Evolutionary conservation across 2,888 invertebrate species (phyloP).

Genomic region (Meteorus cinctellus): DNA sequence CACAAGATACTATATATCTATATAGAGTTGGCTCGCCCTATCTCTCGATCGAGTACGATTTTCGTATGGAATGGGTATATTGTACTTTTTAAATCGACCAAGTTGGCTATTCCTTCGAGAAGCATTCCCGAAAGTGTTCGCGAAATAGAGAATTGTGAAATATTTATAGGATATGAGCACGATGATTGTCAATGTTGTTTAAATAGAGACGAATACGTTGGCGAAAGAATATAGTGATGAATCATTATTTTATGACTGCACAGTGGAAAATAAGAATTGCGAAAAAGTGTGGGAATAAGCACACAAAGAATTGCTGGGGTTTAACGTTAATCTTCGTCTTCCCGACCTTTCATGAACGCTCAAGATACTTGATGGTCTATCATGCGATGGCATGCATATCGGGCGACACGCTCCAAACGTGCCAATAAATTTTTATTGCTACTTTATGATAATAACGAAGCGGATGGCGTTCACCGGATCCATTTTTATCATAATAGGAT

Average conservation of each 20-base stretch:
- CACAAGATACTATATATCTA: constrained; percentile 3
- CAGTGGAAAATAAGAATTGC: neutral
- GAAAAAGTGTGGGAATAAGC: neutral
- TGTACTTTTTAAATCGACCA: constrained; percentile 7
- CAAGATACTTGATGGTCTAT: constrained; percentile 32
- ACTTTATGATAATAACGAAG: constrained; percentile 68
- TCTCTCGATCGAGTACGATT: neutral
- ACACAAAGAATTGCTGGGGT: constrained; percentile 16
- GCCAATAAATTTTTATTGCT: constrained; percentile 72
- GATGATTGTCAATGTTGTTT: constrained; percentile 4
- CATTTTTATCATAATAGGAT: constrained; percentile 66
- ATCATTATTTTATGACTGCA: constrained; percentile 3
- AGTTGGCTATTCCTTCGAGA: constrained; percentile 14
- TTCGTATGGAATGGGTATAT: constrained; percentile 14
- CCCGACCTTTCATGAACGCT: constrained; percentile 20
- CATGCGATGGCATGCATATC: constrained; percentile 18
- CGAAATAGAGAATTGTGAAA: neutral
- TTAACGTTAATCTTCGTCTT: constrained; percentile 35
- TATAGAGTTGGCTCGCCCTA: neutral
- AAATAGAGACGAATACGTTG: constrained; percentile 25
- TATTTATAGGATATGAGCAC: neutral
- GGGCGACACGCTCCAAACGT: constrained; percentile 52
- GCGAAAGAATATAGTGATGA: neutral
- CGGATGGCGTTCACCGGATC: constrained; percentile 61
- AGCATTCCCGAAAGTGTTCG: constrained; percentile 6